Evolutionary conservation across 1,140 invertebrate genomes (phyloP).

Genomic region (Condylostylus longicornis): DNA sequence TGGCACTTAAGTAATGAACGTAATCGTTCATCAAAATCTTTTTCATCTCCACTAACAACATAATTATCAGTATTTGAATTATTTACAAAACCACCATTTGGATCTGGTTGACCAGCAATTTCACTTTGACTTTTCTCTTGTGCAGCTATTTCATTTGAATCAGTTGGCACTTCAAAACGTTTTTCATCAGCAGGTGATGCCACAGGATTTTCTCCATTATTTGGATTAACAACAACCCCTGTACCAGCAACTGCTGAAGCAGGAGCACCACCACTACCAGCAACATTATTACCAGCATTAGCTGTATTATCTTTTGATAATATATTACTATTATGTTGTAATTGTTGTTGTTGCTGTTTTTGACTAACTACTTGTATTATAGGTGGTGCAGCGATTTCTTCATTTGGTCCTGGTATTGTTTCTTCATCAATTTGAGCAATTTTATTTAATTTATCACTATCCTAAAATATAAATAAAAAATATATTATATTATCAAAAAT

Average conservation of each 20-base stretch:
- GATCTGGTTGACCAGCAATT: not conserved
- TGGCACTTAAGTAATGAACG: conserved; percentile 40
- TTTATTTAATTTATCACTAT: no score
- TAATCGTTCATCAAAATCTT: conserved; percentile 25
- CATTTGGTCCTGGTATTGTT: no score
- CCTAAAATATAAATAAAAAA: no score
- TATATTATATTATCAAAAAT: no score
- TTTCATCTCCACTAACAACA: conserved; percentile 26
- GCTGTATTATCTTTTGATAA: no score
- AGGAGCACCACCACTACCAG: no score
- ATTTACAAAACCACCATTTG: conserved; percentile 14
- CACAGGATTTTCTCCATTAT: no score
- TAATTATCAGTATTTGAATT: conserved; percentile 20
- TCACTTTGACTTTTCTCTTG: conserved; percentile 22
- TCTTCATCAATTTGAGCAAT: no score
- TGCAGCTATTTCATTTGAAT: not conserved
- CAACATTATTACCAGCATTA: no score
- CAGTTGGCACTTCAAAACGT: not conserved
- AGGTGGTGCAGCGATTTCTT: not conserved
- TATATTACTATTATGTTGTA: no score
- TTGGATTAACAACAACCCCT: conserved; percentile 3
- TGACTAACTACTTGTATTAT: not conserved
- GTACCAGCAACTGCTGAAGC: no score
- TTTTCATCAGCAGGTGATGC: not conserved
- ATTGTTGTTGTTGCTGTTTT: no score